phyloP scores from a whole-genome alignment of 2,888 invertebrate species.

The Geotrupes spiniger region DNA sequence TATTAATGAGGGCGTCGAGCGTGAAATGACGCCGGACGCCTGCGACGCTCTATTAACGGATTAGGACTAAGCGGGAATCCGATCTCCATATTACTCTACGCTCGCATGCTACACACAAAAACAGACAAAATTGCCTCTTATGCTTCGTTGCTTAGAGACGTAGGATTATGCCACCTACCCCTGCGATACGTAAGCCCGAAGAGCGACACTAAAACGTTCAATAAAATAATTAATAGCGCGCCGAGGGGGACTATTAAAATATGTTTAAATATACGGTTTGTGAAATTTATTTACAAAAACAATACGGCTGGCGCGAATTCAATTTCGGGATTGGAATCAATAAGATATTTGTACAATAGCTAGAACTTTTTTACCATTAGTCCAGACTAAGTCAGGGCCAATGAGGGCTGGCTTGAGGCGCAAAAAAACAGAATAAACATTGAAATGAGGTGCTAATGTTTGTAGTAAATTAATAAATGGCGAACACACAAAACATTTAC shows the following conservation, averaged over 20 bases:
- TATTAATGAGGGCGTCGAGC: slow-evolving; percentile 46
- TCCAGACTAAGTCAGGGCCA: no score
- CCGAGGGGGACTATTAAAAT: slow-evolving; percentile 35
- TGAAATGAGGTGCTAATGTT: no score
- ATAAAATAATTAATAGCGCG: slow-evolving; percentile 50
- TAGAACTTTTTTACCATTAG: no score
- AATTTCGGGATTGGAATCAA: no score
- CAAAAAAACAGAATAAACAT: no score
- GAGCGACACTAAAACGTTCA: slow-evolving; percentile 39
- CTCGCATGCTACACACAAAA: slow-evolving; percentile 37
- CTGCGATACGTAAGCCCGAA: slow-evolving; percentile 21
- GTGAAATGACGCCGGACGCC: slow-evolving; percentile 48
- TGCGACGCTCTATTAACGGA: slow-evolving; percentile 45
- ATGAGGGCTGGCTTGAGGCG: no score
- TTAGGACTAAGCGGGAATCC: slow-evolving; percentile 45
- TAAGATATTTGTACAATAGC: no score
- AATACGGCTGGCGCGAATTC: no score
- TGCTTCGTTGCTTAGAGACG: slow-evolving; percentile 42
- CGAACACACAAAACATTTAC: no score
- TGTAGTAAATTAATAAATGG: no score
- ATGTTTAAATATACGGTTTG: slow-evolving; percentile 1
- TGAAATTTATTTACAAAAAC: neutral
- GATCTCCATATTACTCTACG: slow-evolving; percentile 46
- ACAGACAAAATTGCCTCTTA: slow-evolving; percentile 46
- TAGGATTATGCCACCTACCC: slow-evolving; percentile 44